These are phyloP conservation scores for Microtus richardsoni DNA, from an alignment of 2,113 vertebrate genomes.

Conservation along the genomic window DNA sequence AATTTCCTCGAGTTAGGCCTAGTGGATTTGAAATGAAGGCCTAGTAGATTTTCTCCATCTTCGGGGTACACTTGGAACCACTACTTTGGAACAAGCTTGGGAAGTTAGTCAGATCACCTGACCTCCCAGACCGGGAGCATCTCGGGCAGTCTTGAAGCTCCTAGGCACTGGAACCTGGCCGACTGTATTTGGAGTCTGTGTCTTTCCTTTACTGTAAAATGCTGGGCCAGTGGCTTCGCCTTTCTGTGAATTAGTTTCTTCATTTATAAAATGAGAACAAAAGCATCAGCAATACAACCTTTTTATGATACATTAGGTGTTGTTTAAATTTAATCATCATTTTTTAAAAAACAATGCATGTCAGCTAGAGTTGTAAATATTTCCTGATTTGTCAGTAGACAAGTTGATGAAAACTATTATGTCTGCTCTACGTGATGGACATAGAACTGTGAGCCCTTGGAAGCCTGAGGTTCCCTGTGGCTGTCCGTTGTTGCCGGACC, in stretches of 20 bases:
- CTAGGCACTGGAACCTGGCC: background rate
- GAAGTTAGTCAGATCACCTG: background rate
- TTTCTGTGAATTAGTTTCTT: background rate
- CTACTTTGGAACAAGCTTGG: background rate
- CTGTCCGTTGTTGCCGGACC: background rate
- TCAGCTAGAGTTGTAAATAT: background rate
- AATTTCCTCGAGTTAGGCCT: background rate
- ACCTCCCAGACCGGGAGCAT: background rate
- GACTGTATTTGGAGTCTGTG: background rate
- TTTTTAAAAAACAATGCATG: background rate
- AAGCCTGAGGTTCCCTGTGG: background rate
- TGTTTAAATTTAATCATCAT: constrained; percentile 28
- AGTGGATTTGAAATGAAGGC: constrained; percentile 25
- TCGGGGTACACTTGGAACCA: background rate
- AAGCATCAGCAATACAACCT: background rate
- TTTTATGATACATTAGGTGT: background rate
- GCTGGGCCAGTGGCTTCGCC: background rate
- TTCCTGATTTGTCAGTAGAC: background rate
- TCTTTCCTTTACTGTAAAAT: background rate
- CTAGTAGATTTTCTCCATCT: background rate
- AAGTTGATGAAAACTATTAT: background rate
- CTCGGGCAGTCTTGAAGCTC: background rate
- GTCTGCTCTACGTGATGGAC: background rate
- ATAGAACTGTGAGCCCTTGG: background rate
- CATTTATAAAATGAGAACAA: background rate